These are phyloP conservation scores for Parthenolecanium corni DNA, from an alignment of 2,888 invertebrate species.

Conservation along the genomic window DNA sequence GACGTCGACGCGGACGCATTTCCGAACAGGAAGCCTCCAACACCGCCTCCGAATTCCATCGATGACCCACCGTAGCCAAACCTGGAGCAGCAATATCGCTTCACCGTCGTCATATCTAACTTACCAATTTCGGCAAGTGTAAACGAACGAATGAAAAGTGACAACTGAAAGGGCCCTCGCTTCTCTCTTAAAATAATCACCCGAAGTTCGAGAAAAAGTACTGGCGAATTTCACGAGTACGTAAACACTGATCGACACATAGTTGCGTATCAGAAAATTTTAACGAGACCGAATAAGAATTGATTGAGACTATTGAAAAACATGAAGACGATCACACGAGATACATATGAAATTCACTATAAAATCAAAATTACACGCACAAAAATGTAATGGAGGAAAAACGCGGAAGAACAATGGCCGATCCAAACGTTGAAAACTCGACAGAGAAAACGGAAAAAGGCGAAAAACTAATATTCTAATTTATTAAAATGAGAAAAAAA, in stretches of 20 bases:
- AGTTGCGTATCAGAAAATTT: neutral
- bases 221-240: neutral
- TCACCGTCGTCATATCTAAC: slow-evolving; percentile 37
- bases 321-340: slow-evolving; percentile 2
- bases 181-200: too few species aligned
- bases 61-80: slow-evolving; percentile 34
- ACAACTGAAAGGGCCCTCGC: neutral
- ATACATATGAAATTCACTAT: too few species aligned
- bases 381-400: too few species aligned
- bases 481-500: too few species aligned
- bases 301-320: neutral
- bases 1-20: neutral
- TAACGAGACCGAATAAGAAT: neutral
- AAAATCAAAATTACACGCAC: too few species aligned
- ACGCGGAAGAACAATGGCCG: too few species aligned
- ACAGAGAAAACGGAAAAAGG: too few species aligned
- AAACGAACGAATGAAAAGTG: neutral
- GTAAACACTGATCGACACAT: slow-evolving; percentile 2
- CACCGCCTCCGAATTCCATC: slow-evolving; percentile 26
- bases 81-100: slow-evolving; percentile 43
- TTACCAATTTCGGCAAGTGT: slow-evolving; percentile 22
- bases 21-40: slow-evolving; percentile 28
- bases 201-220: neutral
- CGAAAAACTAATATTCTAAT: too few species aligned
- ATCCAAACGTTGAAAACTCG: too few species aligned